These are phyloP conservation scores for Poecilia gillii DNA, from an alignment of 2,797 vertebrate genomes.

Conservation along the genomic window DNA sequence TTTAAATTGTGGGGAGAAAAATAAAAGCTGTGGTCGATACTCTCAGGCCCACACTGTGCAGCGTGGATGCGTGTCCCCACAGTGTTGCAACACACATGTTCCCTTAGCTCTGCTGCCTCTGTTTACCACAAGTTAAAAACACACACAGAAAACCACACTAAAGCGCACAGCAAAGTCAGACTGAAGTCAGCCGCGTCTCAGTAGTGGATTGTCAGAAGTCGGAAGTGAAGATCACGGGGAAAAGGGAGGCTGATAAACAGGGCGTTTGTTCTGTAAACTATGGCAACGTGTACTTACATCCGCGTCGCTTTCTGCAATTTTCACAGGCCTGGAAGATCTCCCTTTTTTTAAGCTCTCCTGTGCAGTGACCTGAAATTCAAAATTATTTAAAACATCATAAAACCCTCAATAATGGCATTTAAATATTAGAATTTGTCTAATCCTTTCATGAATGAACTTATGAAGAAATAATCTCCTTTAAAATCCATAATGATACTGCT, in stretches of 20 bases:
- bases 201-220: constrained; percentile 62
- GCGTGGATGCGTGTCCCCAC: constrained; percentile 73
- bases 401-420: constrained; percentile 1
- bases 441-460: constrained; percentile 9
- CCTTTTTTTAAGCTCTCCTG: constrained; percentile 89
- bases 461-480: constrained; percentile 19
- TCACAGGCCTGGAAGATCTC: constrained; percentile 88
- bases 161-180: constrained; percentile 60
- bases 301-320: constrained; percentile 95
- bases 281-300: constrained; percentile 88
- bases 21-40: constrained; percentile 80
- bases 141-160: constrained; percentile 53
- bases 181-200: constrained; percentile 59
- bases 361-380: constrained; percentile 88
- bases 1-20: constrained; percentile 82
- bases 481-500: constrained; percentile 19
- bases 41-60: constrained; percentile 70
- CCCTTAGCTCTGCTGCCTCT: constrained; percentile 65
- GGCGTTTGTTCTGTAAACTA: constrained; percentile 47
- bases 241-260: constrained; percentile 49
- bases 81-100: constrained; percentile 70
- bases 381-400: constrained; percentile 48
- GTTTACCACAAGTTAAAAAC: constrained; percentile 75
- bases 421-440: not conserved
- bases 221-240: constrained; percentile 53